Percentiles rank a stretch among this genome's conserved stretches.
Evolutionary conservation across 2,113 vertebrate genomes (phyloP).

Genomic region (Mungos mungo): DNA sequence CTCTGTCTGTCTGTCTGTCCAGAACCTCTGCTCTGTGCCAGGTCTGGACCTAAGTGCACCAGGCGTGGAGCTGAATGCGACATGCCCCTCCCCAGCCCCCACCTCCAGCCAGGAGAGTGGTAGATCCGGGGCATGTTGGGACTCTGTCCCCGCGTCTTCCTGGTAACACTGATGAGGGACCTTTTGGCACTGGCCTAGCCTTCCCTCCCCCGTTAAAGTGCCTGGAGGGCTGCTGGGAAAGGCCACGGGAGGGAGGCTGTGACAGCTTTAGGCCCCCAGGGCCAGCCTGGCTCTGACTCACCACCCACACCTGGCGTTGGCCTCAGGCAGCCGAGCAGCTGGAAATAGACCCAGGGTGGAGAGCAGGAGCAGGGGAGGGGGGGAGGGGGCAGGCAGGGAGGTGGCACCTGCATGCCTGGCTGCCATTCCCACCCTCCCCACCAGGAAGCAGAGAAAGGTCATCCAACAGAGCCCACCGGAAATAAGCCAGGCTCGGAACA

Average conservation of each 20-base stretch:
- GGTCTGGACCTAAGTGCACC: not conserved
- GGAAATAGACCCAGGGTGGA: slow-evolving; percentile 52
- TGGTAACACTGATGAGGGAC: not conserved
- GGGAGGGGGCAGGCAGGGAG: not conserved
- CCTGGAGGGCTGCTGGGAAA: not conserved
- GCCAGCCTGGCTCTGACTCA: slow-evolving; percentile 69
- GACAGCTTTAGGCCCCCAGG: slow-evolving; percentile 52
- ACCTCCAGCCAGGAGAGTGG: not conserved
- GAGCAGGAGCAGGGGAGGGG: not conserved
- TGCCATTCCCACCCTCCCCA: slow-evolving; percentile 3
- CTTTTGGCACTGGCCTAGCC: not conserved
- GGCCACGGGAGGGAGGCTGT: slow-evolving; percentile 2
- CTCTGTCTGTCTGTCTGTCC: not conserved
- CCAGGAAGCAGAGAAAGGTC: not conserved
- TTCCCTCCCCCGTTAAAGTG: not conserved
- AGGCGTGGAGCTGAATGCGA: not conserved
- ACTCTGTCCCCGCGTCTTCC: not conserved
- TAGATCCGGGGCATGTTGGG: not conserved
- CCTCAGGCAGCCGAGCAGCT: slow-evolving; percentile 60
- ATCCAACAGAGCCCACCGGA: not conserved
- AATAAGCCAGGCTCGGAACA: not conserved
- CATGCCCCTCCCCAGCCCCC: not conserved
- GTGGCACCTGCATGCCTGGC: slow-evolving; percentile 50
- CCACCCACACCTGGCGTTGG: slow-evolving; percentile 62
- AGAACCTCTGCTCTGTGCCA: not conserved